Base-by-base conservation (phyloP, 2,113 vertebrate genomes). In the Hippocampus abdominalis region DNA sequence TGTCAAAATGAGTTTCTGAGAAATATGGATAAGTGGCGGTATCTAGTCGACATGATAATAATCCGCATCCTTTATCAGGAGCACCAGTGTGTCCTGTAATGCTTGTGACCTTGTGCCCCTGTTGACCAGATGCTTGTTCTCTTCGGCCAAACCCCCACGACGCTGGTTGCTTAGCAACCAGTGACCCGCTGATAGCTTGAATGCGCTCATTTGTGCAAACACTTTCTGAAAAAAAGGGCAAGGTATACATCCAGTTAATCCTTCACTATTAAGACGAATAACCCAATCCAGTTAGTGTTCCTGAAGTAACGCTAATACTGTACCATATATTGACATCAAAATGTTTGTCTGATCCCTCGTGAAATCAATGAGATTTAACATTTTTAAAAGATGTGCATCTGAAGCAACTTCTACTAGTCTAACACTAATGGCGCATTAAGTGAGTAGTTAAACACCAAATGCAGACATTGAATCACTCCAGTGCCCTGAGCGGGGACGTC, bases 151-250 rank as follows among this genome's bases (percentile, higher is more conserved):
- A 81, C 88, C 89, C 86, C 87, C 85, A 79, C 82, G 78, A 74
- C 81, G 67, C 73, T 11, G 64, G 88, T 90, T 84, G 84, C 87
- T 78, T 82, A 87, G 89, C 88, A 89, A 90, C 89, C 74, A 42
- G 40, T 71, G 75, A 78, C 61, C 73, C 76, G 83, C 77, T 79
- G 76, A 68, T 81, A 70, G 71, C 76, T 76, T 77, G 73, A 78
- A 74, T 72, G 69, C 48, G 16, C 69, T 77, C 67, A 40, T 64
- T 69, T n/a, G 49, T 64, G 65, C 65, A 71, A 42, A 77, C 66
- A 60, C 70, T 65, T 54, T n/a, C 23, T 13, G 12, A 36, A 32
- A 18, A 8, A 32, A 60, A 74, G 78, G 69, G n/a, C 51, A 74
- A 66, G 68, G 71, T 84, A 70, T 69, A 75, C 68, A 84, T 72